These are phyloP conservation scores for Hofmannophila pseudospretella DNA, from an alignment of 2,888 invertebrate species.

Conservation along the genomic window DNA sequence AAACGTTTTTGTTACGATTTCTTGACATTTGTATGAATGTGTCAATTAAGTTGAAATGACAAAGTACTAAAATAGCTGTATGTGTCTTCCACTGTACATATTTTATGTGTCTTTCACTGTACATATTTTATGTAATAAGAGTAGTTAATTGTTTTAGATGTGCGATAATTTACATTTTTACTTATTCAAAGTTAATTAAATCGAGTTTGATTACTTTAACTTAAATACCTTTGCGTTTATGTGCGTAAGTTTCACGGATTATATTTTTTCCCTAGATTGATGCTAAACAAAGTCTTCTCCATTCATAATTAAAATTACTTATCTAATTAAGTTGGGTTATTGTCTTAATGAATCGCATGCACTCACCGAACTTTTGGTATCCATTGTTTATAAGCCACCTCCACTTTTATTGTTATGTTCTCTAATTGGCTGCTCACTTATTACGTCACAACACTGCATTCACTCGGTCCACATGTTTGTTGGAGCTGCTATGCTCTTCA, in stretches of 20 bases:
- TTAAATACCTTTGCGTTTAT: no score
- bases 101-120: no score
- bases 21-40: no score
- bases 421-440: slow-evolving; percentile 48
- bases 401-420: slow-evolving; percentile 37
- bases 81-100: no score
- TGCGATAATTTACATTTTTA: not conserved
- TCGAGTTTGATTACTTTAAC: no score
- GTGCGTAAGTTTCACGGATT: not conserved
- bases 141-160: not conserved
- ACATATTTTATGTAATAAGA: not conserved
- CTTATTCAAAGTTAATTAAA: not conserved
- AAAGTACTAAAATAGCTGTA: no score
- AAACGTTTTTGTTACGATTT: no score
- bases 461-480: slow-evolving; percentile 70
- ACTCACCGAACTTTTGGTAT: slow-evolving; percentile 70
- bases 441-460: slow-evolving; percentile 74
- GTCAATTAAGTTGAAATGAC: no score
- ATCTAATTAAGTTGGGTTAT: not conserved
- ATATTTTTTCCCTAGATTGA: not conserved
- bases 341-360: slow-evolving; percentile 28
- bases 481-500: slow-evolving; percentile 42
- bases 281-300: not conserved
- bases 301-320: not conserved
- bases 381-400: slow-evolving; percentile 57